Percentiles rank a stretch among this genome's conserved stretches.
phyloP scores from a whole-genome alignment of 1,140 invertebrate species.

The Leucophenga varia region DNA sequence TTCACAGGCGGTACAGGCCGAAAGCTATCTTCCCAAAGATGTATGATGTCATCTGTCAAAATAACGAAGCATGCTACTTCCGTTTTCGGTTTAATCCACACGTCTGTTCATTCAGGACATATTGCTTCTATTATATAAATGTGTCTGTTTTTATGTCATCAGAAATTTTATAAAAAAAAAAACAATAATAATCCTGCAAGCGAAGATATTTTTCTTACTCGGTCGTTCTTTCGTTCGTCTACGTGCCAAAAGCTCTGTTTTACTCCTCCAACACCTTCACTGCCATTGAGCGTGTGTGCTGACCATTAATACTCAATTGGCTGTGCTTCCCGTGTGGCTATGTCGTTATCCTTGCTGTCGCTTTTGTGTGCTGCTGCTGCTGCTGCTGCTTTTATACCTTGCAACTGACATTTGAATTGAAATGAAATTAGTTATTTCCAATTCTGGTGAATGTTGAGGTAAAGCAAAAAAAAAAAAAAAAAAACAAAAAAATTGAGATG shows the following conservation, averaged over 20 bases:
- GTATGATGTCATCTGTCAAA: no score
- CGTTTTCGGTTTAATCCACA: no score
- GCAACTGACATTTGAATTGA: constrained; percentile 53
- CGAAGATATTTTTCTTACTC: no score
- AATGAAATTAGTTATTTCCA: constrained; percentile 54
- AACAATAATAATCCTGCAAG: no score
- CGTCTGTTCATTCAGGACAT: constrained; percentile 35
- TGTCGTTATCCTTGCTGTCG: constrained; percentile 30
- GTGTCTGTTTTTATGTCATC: background rate
- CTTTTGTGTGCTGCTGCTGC: no score
- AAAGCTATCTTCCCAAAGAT: no score
- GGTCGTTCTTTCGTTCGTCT: no score
- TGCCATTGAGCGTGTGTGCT: constrained; percentile 4
- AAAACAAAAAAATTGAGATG: no score
- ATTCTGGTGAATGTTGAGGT: constrained; percentile 44
- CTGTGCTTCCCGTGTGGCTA: constrained; percentile 50
- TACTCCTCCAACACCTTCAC: background rate
- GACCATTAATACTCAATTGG: constrained; percentile 54
- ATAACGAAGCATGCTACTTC: no score
- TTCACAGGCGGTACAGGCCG: no score
- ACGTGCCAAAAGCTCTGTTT: no score
- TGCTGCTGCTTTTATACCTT: constrained; percentile 47
- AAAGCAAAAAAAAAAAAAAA: no score
- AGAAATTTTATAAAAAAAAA: constrained; percentile 25
- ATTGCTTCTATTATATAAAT: constrained; percentile 24